Evolutionary conservation across 92 coral and sea anemone species (phyloP).

Genomic region (Umimayanthus chanpuru): DNA sequence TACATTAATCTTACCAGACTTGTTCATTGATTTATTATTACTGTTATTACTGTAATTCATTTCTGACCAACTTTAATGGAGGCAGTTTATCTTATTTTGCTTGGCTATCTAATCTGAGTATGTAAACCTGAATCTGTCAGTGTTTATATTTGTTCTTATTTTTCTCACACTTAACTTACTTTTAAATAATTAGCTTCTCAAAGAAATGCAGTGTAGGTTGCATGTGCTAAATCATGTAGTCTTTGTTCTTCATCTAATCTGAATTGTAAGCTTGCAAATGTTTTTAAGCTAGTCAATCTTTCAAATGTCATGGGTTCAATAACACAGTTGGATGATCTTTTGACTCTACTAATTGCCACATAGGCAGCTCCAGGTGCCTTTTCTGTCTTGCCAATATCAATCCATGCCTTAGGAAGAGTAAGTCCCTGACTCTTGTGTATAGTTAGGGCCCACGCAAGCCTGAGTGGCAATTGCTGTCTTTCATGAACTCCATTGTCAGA

Average conservation of each 20-base stretch:
- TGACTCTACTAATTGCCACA: constrained; percentile 25
- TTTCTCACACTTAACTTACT: too few relatives aligned
- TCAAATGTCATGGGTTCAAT: constrained; percentile 45
- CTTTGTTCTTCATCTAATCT: constrained; percentile 40
- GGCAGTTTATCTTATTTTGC: too few relatives aligned
- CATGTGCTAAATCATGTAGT: constrained; percentile 31
- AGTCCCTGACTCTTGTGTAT: constrained; percentile 23
- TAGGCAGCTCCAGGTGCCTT: constrained; percentile 24
- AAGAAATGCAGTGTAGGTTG: constrained; percentile 30
- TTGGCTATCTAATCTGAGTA: too few relatives aligned
- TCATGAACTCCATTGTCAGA: constrained; percentile 19
- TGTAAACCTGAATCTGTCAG: too few relatives aligned
- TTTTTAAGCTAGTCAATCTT: constrained; percentile 36
- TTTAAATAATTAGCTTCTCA: too few relatives aligned
- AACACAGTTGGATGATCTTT: constrained; percentile 8
- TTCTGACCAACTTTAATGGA: too few relatives aligned
- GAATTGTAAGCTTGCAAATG: constrained; percentile 42
- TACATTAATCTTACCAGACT: too few relatives aligned
- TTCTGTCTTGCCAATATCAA: constrained; percentile 17
- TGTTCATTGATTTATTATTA: too few relatives aligned
- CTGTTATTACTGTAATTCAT: too few relatives aligned
- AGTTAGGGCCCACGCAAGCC: constrained; percentile 32
- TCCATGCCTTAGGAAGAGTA: constrained; percentile 23
- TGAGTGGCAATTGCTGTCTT: constrained; percentile 29
- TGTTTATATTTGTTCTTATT: too few relatives aligned